Evolutionary conservation across 2,113 vertebrate genomes (phyloP).

Genomic region (Pelobates fuscus): DNA sequence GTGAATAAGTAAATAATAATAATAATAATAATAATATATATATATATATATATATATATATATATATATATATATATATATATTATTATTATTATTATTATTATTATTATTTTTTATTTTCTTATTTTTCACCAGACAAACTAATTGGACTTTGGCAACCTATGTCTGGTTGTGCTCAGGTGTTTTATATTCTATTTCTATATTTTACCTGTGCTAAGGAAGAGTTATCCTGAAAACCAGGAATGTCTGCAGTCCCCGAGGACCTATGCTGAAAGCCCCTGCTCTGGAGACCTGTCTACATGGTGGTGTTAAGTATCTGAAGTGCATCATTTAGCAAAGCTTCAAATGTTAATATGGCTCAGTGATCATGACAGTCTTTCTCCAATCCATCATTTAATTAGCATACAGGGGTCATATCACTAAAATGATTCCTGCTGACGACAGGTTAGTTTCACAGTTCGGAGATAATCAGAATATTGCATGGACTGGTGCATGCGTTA

Average conservation of each 20-base stretch:
- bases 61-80: no score
- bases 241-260: neutral
- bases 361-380: conserved; percentile 24
- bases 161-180: no score
- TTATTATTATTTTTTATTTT: no score
- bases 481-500: conserved; percentile 35
- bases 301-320: conserved; percentile 34
- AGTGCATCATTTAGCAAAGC: conserved; percentile 40
- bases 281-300: conserved; percentile 31
- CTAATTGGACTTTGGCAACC: no score
- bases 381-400: conserved; percentile 45
- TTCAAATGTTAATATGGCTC: conserved; percentile 39
- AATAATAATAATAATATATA: no score
- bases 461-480: conserved; percentile 43
- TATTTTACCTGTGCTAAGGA: no score
- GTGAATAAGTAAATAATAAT: no score
- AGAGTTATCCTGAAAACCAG: no score
- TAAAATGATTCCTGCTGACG: conserved; percentile 36
- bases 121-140: no score
- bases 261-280: neutral
- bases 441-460: conserved; percentile 38
- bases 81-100: no score
- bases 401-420: conserved; percentile 34
- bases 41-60: no score
- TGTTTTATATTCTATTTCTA: no score